Conservation (phyloP, 2,113 vertebrate genomes). For the Macroglossus sobrinus region DNA sequence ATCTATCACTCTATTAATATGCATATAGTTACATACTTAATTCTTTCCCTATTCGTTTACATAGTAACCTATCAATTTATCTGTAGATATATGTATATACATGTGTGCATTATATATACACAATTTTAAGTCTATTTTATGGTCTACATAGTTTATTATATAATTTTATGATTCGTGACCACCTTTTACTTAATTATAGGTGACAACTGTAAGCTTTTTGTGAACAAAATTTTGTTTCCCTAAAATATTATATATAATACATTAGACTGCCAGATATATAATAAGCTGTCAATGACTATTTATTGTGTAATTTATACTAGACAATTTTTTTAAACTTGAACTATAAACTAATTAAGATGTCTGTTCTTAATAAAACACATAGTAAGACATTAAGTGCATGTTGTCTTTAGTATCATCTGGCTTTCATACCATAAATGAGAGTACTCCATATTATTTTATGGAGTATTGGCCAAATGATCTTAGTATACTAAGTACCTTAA, state of each 20-base stretch:
- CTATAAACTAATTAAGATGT: neutral
- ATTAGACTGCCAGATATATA: neutral
- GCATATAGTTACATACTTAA: neutral
- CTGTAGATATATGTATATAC: neutral
- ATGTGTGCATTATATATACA: neutral
- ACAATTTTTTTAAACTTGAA: neutral
- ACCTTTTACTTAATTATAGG: neutral
- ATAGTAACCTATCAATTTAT: neutral
- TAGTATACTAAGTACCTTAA: neutral
- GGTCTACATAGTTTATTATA: neutral
- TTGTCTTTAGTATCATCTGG: neutral
- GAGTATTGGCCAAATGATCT: neutral
- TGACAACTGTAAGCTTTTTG: neutral
- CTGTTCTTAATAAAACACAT: neutral
- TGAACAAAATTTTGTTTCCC: neutral
- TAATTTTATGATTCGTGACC: neutral
- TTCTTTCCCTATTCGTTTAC: neutral
- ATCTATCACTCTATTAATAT: neutral
- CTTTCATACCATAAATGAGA: neutral
- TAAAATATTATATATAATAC: neutral
- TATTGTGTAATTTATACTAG: neutral
- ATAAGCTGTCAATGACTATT: neutral
- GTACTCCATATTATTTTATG: neutral
- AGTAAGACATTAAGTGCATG: neutral
- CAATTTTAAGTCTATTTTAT: neutral